Evolutionary conservation across 2,797 vertebrate species (phyloP).

Genomic region (Botia kubotai): DNA sequence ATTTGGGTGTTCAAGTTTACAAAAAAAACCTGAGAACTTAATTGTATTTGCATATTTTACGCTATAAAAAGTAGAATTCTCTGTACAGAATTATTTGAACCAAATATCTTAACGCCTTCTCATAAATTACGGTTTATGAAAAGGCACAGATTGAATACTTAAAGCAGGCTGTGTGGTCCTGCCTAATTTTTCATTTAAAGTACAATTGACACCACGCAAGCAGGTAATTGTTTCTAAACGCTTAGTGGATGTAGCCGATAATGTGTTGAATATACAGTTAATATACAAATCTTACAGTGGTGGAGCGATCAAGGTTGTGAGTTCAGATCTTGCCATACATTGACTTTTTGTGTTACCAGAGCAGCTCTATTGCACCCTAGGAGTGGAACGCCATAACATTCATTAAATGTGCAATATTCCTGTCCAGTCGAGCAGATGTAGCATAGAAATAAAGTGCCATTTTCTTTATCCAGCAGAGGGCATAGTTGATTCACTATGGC

Average conservation of each 20-base stretch:
- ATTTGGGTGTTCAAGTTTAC: slow-evolving; percentile 59
- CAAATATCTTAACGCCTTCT: slow-evolving; percentile 71
- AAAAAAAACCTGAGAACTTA: slow-evolving; percentile 66
- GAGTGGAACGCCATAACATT: slow-evolving; percentile 45
- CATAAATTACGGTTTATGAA: slow-evolving; percentile 82
- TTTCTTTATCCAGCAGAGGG: slow-evolving; percentile 56
- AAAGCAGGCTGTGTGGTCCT: slow-evolving; percentile 58
- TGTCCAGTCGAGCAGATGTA: slow-evolving; percentile 31
- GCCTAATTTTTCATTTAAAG: slow-evolving; percentile 52
- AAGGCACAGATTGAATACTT: slow-evolving; percentile 74
- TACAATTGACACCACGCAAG: slow-evolving; percentile 6
- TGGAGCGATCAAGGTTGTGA: slow-evolving; percentile 20
- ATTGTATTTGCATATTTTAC: slow-evolving; percentile 62
- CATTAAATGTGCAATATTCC: slow-evolving; percentile 21
- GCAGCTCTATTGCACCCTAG: slow-evolving; percentile 43
- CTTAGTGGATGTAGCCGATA: slow-evolving; percentile 1
- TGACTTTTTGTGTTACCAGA: neutral
- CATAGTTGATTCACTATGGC: slow-evolving; percentile 30
- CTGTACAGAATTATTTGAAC: slow-evolving; percentile 58
- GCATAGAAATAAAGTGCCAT: slow-evolving; percentile 56
- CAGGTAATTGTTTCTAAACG: slow-evolving; percentile 2
- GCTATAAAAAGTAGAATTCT: slow-evolving; percentile 62
- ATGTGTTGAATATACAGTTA: slow-evolving; percentile 47
- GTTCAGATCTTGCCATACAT: slow-evolving; percentile 11
- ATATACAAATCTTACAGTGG: slow-evolving; percentile 40